Evolutionary conservation across 2,113 vertebrate genomes (phyloP).

Genomic region (Pardalotus punctatus): DNA sequence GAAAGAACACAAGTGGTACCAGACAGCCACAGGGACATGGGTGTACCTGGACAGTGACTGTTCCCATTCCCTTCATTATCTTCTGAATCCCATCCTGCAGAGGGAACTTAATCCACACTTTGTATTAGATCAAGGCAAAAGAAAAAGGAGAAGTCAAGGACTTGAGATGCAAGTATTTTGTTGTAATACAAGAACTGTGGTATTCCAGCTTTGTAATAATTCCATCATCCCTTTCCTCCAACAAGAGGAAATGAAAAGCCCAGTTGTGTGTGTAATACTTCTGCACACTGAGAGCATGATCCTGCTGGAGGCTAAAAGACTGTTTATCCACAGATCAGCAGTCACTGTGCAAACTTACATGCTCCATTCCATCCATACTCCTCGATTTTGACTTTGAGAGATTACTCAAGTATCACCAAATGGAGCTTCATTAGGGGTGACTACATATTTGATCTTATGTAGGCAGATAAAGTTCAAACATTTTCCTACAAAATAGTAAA

Average conservation of each 20-base stretch:
- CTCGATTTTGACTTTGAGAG: background rate
- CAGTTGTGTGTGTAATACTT: conserved; percentile 59
- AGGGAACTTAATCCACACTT: background rate
- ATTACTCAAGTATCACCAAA: background rate
- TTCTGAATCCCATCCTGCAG: background rate
- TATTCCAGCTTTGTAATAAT: background rate
- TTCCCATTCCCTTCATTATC: background rate
- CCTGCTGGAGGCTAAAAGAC: conserved; percentile 46
- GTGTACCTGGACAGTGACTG: rapidly evolving
- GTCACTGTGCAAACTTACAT: conserved; percentile 16
- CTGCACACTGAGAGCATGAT: conserved; percentile 47
- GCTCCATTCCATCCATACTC: background rate
- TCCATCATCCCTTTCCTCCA: background rate
- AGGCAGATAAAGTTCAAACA: background rate
- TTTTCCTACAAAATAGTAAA: background rate
- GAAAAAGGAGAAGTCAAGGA: background rate
- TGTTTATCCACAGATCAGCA: conserved; percentile 53
- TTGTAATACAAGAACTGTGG: background rate
- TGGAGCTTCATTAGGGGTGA: background rate
- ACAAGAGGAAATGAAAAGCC: conserved; percentile 28
- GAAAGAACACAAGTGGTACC: background rate
- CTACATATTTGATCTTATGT: background rate
- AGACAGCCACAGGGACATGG: background rate
- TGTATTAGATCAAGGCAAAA: background rate
- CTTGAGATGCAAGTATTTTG: background rate